Conservation (phyloP, 2,888 invertebrate genomes). For the Leistus spinibarbis region DNA sequence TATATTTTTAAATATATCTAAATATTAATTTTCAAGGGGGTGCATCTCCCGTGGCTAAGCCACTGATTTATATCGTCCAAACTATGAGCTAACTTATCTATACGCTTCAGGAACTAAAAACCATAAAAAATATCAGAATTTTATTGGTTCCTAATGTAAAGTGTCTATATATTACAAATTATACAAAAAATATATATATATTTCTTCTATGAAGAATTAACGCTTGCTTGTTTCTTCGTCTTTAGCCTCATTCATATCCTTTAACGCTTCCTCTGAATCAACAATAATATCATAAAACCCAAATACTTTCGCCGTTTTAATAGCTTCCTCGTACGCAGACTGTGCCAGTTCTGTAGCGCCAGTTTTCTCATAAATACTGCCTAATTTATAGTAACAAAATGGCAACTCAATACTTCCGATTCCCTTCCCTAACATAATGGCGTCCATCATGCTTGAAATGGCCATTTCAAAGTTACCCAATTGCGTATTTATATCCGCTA, state of each 20-base stretch:
- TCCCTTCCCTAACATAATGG: constrained; percentile 56
- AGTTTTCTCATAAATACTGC: constrained; percentile 54
- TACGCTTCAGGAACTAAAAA: not conserved
- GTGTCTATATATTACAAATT: not conserved
- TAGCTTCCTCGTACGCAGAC: constrained; percentile 53
- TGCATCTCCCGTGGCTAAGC: not conserved
- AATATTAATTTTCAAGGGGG: not conserved
- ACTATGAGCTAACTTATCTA: not conserved
- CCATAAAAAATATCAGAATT: not conserved
- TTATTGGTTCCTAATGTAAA: not conserved
- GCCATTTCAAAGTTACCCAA: constrained; percentile 55
- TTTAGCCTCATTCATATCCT: constrained; percentile 27
- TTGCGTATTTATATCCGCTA: constrained; percentile 54
- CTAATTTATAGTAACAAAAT: constrained; percentile 55
- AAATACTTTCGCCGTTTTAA: constrained; percentile 51
- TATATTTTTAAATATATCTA: too few relatives aligned
- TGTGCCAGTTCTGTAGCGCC: constrained; percentile 52
- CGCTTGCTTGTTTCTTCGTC: not conserved
- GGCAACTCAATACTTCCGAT: constrained; percentile 58
- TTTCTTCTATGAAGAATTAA: constrained; percentile 12
- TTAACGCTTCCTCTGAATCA: constrained; percentile 46
- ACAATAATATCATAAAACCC: constrained; percentile 48
- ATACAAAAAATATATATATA: constrained; percentile 8
- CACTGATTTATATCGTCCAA: not conserved
- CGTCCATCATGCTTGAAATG: constrained; percentile 54